A percentile compares a stretch with the other conserved stretches of the same genome.
phyloP scores from a whole-genome alignment of 2,797 vertebrate species.

The Clarias pachynema region DNA sequence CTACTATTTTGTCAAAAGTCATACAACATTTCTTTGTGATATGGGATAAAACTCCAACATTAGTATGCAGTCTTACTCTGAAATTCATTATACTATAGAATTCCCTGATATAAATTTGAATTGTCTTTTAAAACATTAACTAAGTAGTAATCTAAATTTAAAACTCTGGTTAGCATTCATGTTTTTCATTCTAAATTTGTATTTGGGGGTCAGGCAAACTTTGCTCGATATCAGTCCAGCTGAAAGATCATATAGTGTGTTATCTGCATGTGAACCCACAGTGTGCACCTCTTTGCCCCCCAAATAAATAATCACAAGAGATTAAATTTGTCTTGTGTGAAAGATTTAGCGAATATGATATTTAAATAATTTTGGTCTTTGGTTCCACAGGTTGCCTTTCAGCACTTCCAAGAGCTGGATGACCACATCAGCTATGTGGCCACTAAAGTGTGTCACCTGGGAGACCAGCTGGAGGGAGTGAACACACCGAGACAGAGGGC shows the following conservation, averaged over 20 bases:
- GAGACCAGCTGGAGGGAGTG: conserved; percentile 97
- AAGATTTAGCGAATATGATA: too few species aligned
- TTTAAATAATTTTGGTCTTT: neutral
- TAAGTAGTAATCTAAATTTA: too few species aligned
- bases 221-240: neutral
- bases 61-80: too few species aligned
- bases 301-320: neutral
- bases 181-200: neutral
- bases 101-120: too few species aligned
- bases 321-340: neutral
- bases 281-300: neutral
- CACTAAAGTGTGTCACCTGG: conserved; percentile 98
- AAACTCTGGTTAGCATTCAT: neutral
- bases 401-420: conserved; percentile 98
- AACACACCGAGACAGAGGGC: conserved; percentile 98
- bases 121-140: too few species aligned
- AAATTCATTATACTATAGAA: too few species aligned
- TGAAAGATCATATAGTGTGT: neutral
- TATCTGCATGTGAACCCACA: neutral
- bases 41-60: too few species aligned
- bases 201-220: neutral
- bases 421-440: conserved; percentile 99
- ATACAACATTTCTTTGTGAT: too few species aligned
- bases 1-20: too few species aligned
- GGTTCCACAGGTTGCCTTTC: conserved; percentile 90